phyloP scores from a whole-genome alignment of 2,113 vertebrate genomes.

The Tenrec ecaudatus region DNA sequence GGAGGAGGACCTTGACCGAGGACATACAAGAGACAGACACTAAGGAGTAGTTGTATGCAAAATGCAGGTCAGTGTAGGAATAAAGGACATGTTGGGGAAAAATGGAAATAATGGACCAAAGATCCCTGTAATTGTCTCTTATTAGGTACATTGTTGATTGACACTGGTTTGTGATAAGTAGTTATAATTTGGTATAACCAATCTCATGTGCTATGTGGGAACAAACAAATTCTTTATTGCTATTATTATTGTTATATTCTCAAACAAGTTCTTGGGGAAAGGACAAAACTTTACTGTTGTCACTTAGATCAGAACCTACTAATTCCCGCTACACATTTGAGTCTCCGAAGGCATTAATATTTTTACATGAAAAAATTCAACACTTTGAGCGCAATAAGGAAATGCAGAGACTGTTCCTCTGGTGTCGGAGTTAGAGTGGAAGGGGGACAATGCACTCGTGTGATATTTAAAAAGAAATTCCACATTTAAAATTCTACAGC shows the following conservation, averaged over 20 bases:
- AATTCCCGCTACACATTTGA: conserved; percentile 35
- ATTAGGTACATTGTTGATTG: conserved; percentile 37
- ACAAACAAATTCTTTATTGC: background rate
- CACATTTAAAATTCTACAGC: conserved; percentile 61
- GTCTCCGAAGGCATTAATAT: conserved; percentile 42
- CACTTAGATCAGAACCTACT: conserved; percentile 28
- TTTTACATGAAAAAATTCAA: conserved; percentile 56
- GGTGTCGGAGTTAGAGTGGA: conserved; percentile 48
- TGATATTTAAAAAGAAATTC: conserved; percentile 58
- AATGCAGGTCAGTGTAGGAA: background rate
- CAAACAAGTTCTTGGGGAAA: conserved; percentile 8
- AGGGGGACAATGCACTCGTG: background rate
- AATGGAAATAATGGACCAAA: background rate
- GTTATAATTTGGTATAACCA: background rate
- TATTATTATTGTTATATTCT: too few relatives aligned
- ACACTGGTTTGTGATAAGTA: background rate
- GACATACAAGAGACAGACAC: background rate
- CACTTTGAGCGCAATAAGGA: conserved; percentile 47
- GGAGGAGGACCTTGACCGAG: background rate
- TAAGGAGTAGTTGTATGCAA: too few relatives aligned
- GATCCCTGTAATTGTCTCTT: conserved; percentile 3
- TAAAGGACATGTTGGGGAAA: background rate
- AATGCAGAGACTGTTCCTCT: conserved; percentile 38
- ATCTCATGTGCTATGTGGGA: background rate
- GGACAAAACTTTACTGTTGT: background rate